Percentiles rank a stretch among this genome's conserved stretches.
phyloP scores from a whole-genome alignment of 2,797 vertebrate species.

The Falco rusticolus region DNA sequence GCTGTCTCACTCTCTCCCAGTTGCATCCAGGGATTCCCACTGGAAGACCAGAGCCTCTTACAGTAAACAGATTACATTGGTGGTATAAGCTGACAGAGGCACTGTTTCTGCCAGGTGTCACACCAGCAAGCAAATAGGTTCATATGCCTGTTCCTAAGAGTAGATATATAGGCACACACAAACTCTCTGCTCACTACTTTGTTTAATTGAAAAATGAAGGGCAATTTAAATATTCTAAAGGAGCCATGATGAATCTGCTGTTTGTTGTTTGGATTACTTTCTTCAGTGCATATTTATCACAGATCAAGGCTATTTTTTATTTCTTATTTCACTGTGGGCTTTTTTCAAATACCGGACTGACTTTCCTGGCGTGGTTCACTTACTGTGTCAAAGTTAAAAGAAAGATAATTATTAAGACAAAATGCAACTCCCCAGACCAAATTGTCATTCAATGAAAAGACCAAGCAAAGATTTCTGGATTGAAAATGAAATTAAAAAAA shows the following conservation, averaged over 20 bases:
- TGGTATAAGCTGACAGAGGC: neutral
- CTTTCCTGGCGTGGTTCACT: neutral
- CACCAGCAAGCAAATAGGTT: neutral
- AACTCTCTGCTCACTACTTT: neutral
- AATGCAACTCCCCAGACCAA: neutral
- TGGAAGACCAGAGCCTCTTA: constrained; percentile 26
- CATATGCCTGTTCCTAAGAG: accelerated
- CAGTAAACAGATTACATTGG: neutral
- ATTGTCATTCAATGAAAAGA: neutral
- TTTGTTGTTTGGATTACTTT: neutral
- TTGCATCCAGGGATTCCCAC: constrained; percentile 7
- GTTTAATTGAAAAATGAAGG: neutral
- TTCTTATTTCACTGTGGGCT: neutral
- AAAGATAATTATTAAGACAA: neutral
- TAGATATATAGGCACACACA: neutral
- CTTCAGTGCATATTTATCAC: neutral
- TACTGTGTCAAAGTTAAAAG: neutral
- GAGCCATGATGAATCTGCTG: neutral
- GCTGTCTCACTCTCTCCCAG: constrained; percentile 37
- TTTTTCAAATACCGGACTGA: neutral
- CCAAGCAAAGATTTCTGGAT: neutral
- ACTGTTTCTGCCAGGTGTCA: neutral
- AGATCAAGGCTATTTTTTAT: neutral
- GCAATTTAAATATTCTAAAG: neutral
- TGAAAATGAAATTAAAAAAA: neutral